phyloP scores from a whole-genome alignment of 2,888 invertebrate genomes.

The Megastigmus dorsalis region DNA sequence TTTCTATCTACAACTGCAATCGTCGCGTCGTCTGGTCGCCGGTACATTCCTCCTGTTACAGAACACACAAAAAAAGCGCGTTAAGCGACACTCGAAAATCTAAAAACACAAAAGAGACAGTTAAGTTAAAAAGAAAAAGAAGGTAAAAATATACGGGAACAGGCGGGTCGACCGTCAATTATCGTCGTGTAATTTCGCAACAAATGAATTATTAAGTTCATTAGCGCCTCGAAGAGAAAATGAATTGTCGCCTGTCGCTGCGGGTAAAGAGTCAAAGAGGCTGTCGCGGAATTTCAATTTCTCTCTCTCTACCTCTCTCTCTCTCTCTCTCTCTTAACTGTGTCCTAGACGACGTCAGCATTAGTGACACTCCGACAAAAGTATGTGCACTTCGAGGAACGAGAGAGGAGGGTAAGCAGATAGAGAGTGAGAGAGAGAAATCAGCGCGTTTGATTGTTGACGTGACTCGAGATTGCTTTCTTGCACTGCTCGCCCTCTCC shows the following conservation, averaged over 20 bases:
- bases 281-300: constrained; percentile 27
- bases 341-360: not conserved
- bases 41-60: no score
- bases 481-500: not conserved
- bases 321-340: not conserved
- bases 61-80: not conserved
- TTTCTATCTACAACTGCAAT: not conserved
- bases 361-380: constrained; percentile 40
- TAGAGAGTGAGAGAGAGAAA: constrained; percentile 12
- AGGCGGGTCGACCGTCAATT: constrained; percentile 2
- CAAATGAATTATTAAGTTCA: constrained; percentile 26
- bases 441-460: constrained; percentile 49
- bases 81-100: not conserved
- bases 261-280: constrained; percentile 1
- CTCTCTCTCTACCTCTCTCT: not conserved
- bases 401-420: not conserved
- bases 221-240: not conserved
- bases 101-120: not conserved
- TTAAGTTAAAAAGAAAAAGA: no score
- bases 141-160: not conserved
- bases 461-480: constrained; percentile 43
- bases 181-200: not conserved
- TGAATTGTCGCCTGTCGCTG: not conserved
- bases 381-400: constrained; percentile 19
- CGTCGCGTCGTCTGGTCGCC: no score